Base-by-base conservation (phyloP, 2,888 invertebrate genomes). In the Caenorhabditis auriculariae region DNA sequence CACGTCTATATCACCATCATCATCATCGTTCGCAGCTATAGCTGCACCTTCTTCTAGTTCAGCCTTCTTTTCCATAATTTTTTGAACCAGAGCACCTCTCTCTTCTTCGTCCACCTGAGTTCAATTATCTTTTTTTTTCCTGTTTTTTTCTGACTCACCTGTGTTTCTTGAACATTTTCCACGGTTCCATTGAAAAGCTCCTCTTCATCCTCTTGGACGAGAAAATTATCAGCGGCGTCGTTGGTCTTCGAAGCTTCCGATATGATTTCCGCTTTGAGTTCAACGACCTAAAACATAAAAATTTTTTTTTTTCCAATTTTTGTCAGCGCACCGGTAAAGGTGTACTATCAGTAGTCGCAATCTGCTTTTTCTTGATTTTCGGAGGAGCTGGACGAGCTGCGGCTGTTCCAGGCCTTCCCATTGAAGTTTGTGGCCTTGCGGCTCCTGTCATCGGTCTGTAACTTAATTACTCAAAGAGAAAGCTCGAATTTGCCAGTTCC, bases 1-100 rank as follows among this genome's bases (percentile, higher is more conserved):
- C 9, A 50, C 45, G 17, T 52, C 54, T 32, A 88, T 86, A 50
- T 88, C 87, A 77, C 88, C 88, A 55, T 69, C 58, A 27, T 63
- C 61, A 15, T 41, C 43, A 12, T 21, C 32, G 24, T n/a, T 17
- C 9, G 54, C 50, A 5, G 59, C 46, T 17, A 42, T 26, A n/a
- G 19, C n/a, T 2, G 42, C 48, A 3, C 63, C 58, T 39, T 72
- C 71, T 48, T 74, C 73, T 12, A 74, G 43, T 60, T 69, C 82
- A 62, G 83, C 82, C 75, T 84, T 84, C 19, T 82, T 83, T 62
- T 84, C 83, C 67, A 85, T 76, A 56, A 85, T 85, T 71, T 83
- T 84, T 66, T 84, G 84, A 23, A 85, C 85, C 21, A 85, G 75
- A n/a, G 82, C 83, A 43, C 83, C 83, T 65, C 78, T 76, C 42